These are phyloP conservation scores for Sanderia malayensis DNA, from an alignment of 30 jellyfish, hydroid and myxozoan species.

Conservation along the genomic window DNA sequence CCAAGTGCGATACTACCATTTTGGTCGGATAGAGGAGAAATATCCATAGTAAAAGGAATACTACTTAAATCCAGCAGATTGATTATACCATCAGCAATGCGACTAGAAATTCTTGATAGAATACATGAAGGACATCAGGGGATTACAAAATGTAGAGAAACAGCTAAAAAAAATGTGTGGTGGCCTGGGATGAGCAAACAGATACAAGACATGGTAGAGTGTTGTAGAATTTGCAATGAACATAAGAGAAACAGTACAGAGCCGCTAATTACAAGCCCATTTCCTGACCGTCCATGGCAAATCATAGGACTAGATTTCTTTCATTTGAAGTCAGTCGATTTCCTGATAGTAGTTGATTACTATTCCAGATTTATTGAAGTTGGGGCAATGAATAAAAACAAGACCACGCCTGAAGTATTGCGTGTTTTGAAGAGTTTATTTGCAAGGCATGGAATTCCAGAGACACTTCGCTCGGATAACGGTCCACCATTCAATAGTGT, in stretches of 20 bases:
- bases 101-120: slow-evolving; percentile 1
- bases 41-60: slow-evolving; percentile 15
- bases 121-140: slow-evolving; percentile 44
- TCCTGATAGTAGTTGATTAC: background rate
- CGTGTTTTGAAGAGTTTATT: slow-evolving; percentile 14
- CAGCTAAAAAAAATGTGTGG: slow-evolving; percentile 28
- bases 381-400: slow-evolving; percentile 30
- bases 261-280: slow-evolving; percentile 28
- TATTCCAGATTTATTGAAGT: slow-evolving; percentile 30
- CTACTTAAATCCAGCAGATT: slow-evolving; percentile 14
- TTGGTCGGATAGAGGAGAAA: slow-evolving; percentile 23
- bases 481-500: slow-evolving; percentile 33
- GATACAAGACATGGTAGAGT: background rate
- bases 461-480: slow-evolving; percentile 38
- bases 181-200: slow-evolving; percentile 36
- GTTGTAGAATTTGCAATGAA: slow-evolving; percentile 37
- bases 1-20: slow-evolving; percentile 30
- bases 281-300: slow-evolving; percentile 63
- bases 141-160: slow-evolving; percentile 20
- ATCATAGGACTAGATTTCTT: slow-evolving; percentile 38
- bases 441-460: slow-evolving; percentile 60
- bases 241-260: slow-evolving; percentile 22
- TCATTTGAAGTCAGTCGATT: slow-evolving; percentile 21
- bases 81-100: slow-evolving; percentile 10
- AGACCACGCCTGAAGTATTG: slow-evolving; percentile 12